Evolutionary conservation across 2,797 vertebrate species (phyloP).

Genomic region (Odontamblyopus rebecca): DNA sequence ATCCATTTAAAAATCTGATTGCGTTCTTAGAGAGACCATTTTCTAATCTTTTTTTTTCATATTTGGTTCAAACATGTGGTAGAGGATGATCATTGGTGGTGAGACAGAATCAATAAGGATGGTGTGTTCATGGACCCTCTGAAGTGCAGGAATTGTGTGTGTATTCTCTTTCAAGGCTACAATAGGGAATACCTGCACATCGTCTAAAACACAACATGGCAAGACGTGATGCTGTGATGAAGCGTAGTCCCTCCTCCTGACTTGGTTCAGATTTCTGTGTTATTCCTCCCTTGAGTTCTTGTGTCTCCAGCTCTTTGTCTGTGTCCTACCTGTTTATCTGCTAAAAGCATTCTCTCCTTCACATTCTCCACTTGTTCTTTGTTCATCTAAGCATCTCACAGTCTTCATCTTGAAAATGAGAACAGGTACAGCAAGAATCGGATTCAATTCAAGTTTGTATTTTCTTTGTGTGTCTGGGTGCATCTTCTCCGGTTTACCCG

Average conservation of each 20-base stretch:
- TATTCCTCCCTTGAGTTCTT: constrained; percentile 63
- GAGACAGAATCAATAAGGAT: constrained; percentile 44
- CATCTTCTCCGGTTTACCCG: too few relatives aligned
- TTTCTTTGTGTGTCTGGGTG: too few relatives aligned
- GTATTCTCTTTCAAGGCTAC: constrained; percentile 50
- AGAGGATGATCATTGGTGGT: constrained; percentile 26
- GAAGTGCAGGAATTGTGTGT: constrained; percentile 40
- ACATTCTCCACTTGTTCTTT: constrained; percentile 36
- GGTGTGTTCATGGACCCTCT: constrained; percentile 40
- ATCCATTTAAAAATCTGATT: constrained; percentile 38
- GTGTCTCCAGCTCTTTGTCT: constrained; percentile 58
- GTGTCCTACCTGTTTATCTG: constrained; percentile 36
- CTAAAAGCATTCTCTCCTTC: constrained; percentile 6
- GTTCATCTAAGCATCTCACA: constrained; percentile 5
- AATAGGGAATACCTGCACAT: constrained; percentile 48
- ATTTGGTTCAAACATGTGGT: constrained; percentile 18
- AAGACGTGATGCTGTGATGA: constrained; percentile 37
- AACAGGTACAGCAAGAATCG: background rate
- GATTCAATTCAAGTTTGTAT: too few relatives aligned
- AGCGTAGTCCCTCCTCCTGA: constrained; percentile 37
- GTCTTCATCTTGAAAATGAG: background rate
- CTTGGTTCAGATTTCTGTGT: constrained; percentile 58
- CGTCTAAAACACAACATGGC: constrained; percentile 35
- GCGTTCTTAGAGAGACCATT: constrained; percentile 20
- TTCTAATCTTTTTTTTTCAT: constrained; percentile 24